Evolutionary conservation across 2,888 invertebrate species (phyloP), one percentile per base, ranked within the genome.

Genomic region (Rotaria sp.): DNA sequence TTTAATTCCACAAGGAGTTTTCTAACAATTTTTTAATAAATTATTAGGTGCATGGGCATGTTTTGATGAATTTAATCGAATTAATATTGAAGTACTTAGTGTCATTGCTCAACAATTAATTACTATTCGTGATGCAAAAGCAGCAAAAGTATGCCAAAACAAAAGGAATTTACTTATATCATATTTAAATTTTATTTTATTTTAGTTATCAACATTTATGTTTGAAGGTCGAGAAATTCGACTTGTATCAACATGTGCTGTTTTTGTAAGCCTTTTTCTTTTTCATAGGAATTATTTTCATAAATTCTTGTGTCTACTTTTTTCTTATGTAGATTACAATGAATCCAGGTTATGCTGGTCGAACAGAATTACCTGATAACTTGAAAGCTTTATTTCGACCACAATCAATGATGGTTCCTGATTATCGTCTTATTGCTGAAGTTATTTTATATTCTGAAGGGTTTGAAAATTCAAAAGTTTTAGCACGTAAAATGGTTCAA

Each of bases 371-470:
- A 74, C 96, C 96, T 0, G 96, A 96, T 89, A 96, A 96, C 91
- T 92, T 96, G 87, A 96, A 96, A 90, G 94, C 95, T 1, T 90
- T 96, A 26, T 96, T 96, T 90, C 93, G 96, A 87, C 95, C 96
- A 0, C 94, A 96, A 88, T 93, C 95, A 2, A 96, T 96, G 95
- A 96, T 96, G 95, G 95, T 96, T 67, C 96, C 95, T 0, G 95
- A 96, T 92, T 96, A 96, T 90, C 94, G 89, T 48, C 89, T 91
- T 87, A 91, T 96, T 89, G 95, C 96, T 84, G 96, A 96, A 92
- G 96, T 96, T 8, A 96, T 95, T 88, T 91, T 96, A n/a, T 96
- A 96, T 91, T 96, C 96, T 0, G 96, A 96, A 92, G 96, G 96
- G 21, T 96, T 96, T 89, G 95, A 95, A 90, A 94, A 95, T 0